Percentiles rank a stretch among this genome's conserved stretches.
Conservation (phyloP, 2,113 vertebrate genomes). For the Centrocercus urophasianus region DNA sequence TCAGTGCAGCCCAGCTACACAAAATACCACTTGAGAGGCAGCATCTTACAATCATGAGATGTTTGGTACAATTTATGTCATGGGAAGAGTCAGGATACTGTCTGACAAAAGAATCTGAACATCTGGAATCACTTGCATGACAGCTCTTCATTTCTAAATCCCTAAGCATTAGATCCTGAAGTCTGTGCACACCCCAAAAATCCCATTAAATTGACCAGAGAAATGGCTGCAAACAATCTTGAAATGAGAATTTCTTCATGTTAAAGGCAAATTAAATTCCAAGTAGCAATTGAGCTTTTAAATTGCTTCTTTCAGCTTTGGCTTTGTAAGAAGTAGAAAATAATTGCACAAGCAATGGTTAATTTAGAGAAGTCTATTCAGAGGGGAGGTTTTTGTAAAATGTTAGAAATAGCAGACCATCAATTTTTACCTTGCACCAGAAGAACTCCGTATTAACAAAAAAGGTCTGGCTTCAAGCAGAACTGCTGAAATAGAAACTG, state of each 20-base stretch:
- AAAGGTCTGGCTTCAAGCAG: constrained; percentile 46
- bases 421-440: constrained; percentile 42
- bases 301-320: constrained; percentile 30
- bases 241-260: background rate
- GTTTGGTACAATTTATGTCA: background rate
- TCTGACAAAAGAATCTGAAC: background rate
- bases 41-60: fast-evolving
- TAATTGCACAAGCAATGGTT: constrained; percentile 2
- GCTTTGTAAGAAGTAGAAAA: constrained; percentile 13
- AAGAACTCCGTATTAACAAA: constrained; percentile 64
- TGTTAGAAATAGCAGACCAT: constrained; percentile 28
- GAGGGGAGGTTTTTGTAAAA: constrained; percentile 49
- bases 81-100: background rate
- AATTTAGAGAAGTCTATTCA: constrained; percentile 30
- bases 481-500: constrained; percentile 73
- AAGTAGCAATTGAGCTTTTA: background rate
- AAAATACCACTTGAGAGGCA: background rate
- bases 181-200: background rate
- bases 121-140: constrained; percentile 23
- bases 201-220: background rate
- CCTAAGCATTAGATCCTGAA: background rate
- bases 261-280: constrained; percentile 7
- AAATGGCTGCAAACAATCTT: background rate
- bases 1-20: background rate
- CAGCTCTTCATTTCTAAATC: constrained; percentile 1